Percentiles rank a stretch among this genome's conserved stretches.
Conservation (phyloP, 2,113 vertebrate genomes). For the Apteryx owenii region DNA sequence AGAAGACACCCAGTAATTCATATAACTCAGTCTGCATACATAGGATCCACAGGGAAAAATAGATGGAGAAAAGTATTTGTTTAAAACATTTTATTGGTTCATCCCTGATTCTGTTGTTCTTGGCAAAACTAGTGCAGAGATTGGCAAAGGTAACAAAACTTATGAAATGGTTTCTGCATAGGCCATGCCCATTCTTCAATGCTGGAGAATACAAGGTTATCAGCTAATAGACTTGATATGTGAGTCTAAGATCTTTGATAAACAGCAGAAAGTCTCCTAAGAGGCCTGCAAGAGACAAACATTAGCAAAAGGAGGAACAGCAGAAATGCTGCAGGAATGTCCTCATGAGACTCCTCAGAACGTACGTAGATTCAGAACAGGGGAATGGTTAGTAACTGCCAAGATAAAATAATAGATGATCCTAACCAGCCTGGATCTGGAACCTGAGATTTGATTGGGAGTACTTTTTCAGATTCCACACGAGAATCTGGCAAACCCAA, state of each 20-base stretch:
- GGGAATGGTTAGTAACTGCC: neutral
- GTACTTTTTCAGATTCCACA: neutral
- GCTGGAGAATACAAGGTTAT: neutral
- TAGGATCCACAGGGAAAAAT: neutral
- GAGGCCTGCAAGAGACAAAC: neutral
- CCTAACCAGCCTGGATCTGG: neutral
- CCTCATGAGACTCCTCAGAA: neutral
- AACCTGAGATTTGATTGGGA: neutral
- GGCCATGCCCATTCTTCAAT: neutral
- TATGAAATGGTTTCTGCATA: neutral
- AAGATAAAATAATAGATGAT: neutral
- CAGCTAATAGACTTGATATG: neutral
- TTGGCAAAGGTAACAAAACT: neutral
- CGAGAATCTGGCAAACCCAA: neutral
- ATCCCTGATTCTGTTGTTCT: neutral
- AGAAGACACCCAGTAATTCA: neutral
- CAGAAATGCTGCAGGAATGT: neutral
- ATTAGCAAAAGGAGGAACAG: neutral
- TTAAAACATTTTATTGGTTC: neutral
- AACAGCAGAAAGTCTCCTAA: neutral
- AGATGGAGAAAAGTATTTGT: neutral
- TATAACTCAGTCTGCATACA: neutral
- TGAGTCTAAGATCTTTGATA: neutral
- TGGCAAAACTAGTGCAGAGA: neutral
- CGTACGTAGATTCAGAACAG: neutral